Percentiles rank a stretch among this genome's conserved stretches.
Conservation (phyloP, 2,113 vertebrate genomes). For the Acrocephalus kingi region DNA sequence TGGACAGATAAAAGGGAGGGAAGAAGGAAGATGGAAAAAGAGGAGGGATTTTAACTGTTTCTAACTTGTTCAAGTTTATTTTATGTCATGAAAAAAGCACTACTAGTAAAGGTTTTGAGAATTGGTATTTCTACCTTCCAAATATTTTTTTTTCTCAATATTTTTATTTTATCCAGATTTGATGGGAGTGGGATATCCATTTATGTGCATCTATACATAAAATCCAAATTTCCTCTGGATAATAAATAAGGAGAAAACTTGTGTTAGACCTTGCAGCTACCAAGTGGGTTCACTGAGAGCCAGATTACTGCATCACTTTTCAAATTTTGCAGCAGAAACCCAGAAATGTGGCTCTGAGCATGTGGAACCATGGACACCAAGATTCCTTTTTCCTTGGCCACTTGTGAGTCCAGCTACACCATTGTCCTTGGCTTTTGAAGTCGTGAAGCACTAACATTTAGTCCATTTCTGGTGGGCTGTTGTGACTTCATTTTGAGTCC, state of each 20-base stretch:
- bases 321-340: background rate
- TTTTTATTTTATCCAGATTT: background rate
- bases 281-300: background rate
- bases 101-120: background rate
- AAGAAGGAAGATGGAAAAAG: background rate
- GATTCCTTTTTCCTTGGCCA: background rate
- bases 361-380: accelerated
- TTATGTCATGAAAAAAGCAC: background rate
- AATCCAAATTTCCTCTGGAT: background rate
- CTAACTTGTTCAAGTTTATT: background rate
- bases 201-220: background rate
- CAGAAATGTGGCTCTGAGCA: background rate
- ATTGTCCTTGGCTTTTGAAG: background rate
- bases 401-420: background rate
- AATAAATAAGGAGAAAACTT: background rate
- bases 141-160: background rate
- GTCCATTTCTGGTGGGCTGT: background rate
- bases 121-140: background rate
- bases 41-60: background rate
- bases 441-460: background rate
- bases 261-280: background rate
- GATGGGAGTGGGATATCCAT: background rate
- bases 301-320: background rate
- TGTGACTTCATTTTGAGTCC: background rate
- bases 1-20: background rate